phyloP scores from a whole-genome alignment of 1,140 invertebrate species.

The Lordiphosa collinella region DNA sequence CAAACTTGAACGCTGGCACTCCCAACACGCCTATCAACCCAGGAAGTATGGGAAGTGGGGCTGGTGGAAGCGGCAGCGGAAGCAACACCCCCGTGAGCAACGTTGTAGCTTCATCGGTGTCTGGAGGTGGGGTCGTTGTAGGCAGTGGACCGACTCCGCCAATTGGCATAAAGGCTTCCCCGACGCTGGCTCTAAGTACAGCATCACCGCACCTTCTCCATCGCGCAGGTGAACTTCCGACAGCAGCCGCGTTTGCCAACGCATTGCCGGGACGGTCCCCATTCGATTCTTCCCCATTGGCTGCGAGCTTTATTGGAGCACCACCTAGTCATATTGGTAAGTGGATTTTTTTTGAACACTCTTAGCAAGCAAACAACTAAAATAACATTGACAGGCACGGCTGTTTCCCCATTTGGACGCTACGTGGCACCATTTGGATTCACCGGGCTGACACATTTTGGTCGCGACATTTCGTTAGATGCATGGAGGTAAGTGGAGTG shows the following conservation, averaged over 20 bases:
- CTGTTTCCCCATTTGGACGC: constrained; percentile 88
- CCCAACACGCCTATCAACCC: constrained; percentile 39
- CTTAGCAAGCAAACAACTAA: neutral
- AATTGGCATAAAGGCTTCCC: constrained; percentile 79
- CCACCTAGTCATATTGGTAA: constrained; percentile 84
- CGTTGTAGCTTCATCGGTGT: neutral
- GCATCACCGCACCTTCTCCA: constrained; percentile 60
- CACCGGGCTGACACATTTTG: constrained; percentile 85
- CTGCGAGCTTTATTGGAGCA: constrained; percentile 84
- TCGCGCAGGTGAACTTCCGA: constrained; percentile 80
- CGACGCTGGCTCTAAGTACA: constrained; percentile 80
- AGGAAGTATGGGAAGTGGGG: constrained; percentile 22
- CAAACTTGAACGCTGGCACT: constrained; percentile 67
- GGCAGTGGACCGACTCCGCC: constrained; percentile 82
- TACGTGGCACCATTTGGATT: constrained; percentile 82
- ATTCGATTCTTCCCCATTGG: constrained; percentile 83
- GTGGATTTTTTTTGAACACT: constrained; percentile 4
- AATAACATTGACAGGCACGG: constrained; percentile 46
- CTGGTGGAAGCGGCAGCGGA: neutral
- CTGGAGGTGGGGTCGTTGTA: constrained; percentile 73
- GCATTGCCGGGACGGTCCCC: constrained; percentile 67
- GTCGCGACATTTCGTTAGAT: constrained; percentile 84
- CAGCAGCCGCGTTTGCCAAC: constrained; percentile 51
- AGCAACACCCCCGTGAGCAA: constrained; percentile 27
- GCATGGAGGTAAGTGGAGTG: constrained; percentile 84